Evolutionary conservation across 2,888 invertebrate species (phyloP).

Genomic region (Slavum lentiscoides): DNA sequence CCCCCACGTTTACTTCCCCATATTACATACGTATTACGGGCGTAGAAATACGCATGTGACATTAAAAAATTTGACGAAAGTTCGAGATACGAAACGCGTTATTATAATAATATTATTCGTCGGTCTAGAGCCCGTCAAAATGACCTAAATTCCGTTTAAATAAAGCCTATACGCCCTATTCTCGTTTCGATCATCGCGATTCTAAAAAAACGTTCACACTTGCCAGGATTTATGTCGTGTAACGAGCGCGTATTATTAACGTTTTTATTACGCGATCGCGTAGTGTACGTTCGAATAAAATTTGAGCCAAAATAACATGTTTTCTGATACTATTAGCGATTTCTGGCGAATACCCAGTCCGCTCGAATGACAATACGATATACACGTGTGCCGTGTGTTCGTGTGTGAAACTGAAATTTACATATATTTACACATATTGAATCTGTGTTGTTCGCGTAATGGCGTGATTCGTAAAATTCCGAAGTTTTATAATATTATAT

Average conservation of each 20-base stretch:
- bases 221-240: slow-evolving; percentile 4
- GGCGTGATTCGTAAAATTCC: neutral
- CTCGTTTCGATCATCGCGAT: neutral
- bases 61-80: neutral
- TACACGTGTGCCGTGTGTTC: neutral
- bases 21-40: too few species aligned
- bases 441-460: slow-evolving; percentile 10
- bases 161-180: neutral
- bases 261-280: neutral
- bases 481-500: neutral
- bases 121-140: neutral
- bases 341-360: slow-evolving; percentile 18
- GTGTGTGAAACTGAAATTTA: too few species aligned
- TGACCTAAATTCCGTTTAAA: slow-evolving; percentile 32
- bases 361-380: neutral
- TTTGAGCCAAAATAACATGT: slow-evolving; percentile 27
- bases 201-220: neutral
- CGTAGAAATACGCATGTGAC: too few species aligned
- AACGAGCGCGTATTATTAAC: neutral
- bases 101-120: neutral
- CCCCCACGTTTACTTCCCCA: too few species aligned
- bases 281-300: neutral
- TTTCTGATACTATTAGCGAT: neutral
- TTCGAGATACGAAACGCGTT: neutral
- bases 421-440: neutral